Conservation (phyloP, 2,113 vertebrate genomes). For the Thalassarche chlororhynchos region DNA sequence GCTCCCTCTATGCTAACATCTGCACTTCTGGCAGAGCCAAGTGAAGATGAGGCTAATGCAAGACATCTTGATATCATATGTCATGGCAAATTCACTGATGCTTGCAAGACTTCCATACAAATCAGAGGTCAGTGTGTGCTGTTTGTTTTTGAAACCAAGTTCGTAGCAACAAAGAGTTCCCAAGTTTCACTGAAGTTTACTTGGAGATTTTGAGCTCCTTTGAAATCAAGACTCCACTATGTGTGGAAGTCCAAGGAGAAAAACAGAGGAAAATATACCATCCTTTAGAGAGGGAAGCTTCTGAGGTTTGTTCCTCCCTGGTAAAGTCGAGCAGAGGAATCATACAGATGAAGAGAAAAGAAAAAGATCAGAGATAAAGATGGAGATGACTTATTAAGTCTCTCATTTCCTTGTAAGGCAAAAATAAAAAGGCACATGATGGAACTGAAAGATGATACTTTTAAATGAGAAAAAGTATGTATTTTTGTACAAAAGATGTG, state of each 20-base stretch:
- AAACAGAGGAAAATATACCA: not conserved
- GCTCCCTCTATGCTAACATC: not conserved
- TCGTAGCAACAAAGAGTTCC: not conserved
- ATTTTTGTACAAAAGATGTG: not conserved
- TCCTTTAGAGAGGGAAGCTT: not conserved
- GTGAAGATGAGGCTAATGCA: not conserved
- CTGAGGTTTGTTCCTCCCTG: not conserved
- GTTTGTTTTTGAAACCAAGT: not conserved
- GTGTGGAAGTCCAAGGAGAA: not conserved
- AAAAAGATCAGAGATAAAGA: not conserved
- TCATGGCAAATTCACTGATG: not conserved
- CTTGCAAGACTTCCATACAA: not conserved
- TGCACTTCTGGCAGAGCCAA: not conserved
- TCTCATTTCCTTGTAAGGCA: constrained; percentile 12
- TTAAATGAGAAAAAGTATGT: not conserved
- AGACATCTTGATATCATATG: not conserved
- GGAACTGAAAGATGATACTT: not conserved
- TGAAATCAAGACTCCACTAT: not conserved
- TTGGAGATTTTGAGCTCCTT: not conserved
- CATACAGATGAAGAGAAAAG: not conserved
- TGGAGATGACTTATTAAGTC: not conserved
- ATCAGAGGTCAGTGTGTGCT: not conserved
- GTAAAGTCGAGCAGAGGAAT: not conserved
- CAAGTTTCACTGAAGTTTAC: not conserved
- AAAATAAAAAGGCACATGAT: constrained; percentile 6